Percentiles rank a stretch among this genome's conserved stretches.
Evolutionary conservation across 92 coral and sea anemone species (phyloP).

Genomic region (Parazoanthus swiftii): DNA sequence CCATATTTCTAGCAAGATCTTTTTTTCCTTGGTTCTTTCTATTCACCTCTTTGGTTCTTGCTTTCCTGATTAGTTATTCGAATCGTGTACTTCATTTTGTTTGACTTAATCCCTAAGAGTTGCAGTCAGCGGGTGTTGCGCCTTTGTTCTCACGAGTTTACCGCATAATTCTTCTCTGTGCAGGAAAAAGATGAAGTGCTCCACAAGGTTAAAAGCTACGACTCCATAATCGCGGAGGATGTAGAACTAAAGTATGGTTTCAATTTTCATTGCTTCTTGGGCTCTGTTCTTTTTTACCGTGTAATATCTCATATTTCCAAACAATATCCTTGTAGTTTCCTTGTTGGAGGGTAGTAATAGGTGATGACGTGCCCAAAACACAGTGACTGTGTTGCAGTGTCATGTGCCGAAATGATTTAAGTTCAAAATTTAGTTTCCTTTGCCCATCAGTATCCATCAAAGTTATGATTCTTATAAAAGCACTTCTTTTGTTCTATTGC

Average conservation of each 20-base stretch:
- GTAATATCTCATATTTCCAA: background rate
- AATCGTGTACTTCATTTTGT: too few species aligned
- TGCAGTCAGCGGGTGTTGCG: background rate
- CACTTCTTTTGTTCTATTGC: background rate
- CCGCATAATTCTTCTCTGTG: background rate
- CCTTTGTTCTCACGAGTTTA: background rate
- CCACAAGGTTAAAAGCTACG: constrained; percentile 84
- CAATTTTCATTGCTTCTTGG: background rate
- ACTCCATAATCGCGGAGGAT: constrained; percentile 78
- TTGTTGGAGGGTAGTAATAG: too few species aligned
- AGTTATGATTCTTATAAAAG: background rate
- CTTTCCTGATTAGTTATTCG: background rate
- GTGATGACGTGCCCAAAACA: too few species aligned
- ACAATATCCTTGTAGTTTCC: too few species aligned
- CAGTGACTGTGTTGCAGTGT: too few species aligned
- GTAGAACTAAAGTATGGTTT: constrained; percentile 74
- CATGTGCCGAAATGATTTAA: too few species aligned
- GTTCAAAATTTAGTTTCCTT: too few species aligned
- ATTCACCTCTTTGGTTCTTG: background rate
- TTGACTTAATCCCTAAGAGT: too few species aligned
- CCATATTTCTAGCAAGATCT: too few species aligned
- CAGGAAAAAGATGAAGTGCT: constrained; percentile 87
- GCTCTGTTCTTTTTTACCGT: background rate
- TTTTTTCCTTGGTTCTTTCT: too few species aligned
- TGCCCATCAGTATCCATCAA: background rate